Conservation (phyloP, 1,140 invertebrate genomes). For the Aphelenchoides fujianensis region DNA sequence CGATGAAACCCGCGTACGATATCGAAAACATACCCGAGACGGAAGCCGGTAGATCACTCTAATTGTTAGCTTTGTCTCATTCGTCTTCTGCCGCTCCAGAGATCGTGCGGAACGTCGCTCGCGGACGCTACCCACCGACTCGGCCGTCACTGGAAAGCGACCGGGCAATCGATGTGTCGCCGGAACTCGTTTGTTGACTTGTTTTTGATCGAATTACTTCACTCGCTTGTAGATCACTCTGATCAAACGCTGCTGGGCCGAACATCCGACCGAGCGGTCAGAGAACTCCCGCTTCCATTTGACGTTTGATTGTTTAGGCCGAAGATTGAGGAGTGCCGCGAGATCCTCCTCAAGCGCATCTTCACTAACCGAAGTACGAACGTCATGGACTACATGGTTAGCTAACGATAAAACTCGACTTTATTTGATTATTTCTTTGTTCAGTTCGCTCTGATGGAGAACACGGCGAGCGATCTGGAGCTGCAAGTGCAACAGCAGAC, state of each 20-base stretch:
- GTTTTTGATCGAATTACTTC: too few species aligned
- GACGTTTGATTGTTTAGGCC: too few species aligned
- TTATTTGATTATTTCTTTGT: not conserved
- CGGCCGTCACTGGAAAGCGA: slow-evolving; percentile 7
- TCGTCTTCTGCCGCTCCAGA: not conserved
- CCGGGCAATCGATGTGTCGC: slow-evolving; percentile 1
- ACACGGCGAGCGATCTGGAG: slow-evolving; percentile 10
- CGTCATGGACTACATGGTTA: slow-evolving; percentile 22
- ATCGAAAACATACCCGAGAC: slow-evolving; percentile 21
- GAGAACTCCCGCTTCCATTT: too few species aligned
- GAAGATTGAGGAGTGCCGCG: not conserved
- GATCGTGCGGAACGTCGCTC: not conserved
- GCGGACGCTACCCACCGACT: not conserved
- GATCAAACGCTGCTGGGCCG: slow-evolving; percentile 10
- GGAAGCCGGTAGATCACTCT: not conserved
- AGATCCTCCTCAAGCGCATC: slow-evolving; percentile 8
- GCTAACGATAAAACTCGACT: not conserved
- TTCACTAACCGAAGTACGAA: slow-evolving; percentile 1
- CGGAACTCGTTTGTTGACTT: too few species aligned
- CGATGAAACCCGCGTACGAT: slow-evolving; percentile 9
- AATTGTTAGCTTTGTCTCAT: too few species aligned
- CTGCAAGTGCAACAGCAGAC: slow-evolving; percentile 60
- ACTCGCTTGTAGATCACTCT: too few species aligned
- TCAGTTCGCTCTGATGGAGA: slow-evolving; percentile 21
- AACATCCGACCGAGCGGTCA: slow-evolving; percentile 12